phyloP scores from a whole-genome alignment of 2,797 vertebrate species.

The Hypotaenidia philippensis region DNA sequence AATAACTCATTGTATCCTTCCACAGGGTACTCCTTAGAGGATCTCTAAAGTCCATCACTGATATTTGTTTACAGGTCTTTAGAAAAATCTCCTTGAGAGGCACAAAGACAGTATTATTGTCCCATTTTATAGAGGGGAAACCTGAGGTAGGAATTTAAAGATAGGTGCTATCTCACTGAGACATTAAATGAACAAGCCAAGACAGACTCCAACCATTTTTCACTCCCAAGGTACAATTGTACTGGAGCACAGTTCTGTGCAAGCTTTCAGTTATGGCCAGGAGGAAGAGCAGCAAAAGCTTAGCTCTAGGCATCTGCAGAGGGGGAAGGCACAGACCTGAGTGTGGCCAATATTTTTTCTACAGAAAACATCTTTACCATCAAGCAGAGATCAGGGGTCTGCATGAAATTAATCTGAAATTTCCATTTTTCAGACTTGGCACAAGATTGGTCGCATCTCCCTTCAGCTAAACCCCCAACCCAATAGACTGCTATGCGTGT shows the following conservation, averaged over 20 bases:
- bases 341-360: neutral
- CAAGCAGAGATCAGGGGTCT: neutral
- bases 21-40: neutral
- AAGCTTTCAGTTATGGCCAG: neutral
- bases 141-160: slow-evolving; percentile 20
- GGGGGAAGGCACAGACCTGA: neutral
- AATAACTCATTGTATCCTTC: slow-evolving; percentile 14
- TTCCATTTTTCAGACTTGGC: neutral
- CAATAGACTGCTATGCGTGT: neutral
- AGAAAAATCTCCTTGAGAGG: slow-evolving; percentile 20
- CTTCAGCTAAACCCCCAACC: neutral
- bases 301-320: neutral
- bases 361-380: neutral
- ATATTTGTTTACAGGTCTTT: slow-evolving; percentile 35
- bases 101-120: slow-evolving; percentile 6
- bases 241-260: neutral
- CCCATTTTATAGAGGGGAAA: slow-evolving; percentile 35
- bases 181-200: neutral
- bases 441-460: neutral
- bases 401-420: neutral
- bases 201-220: neutral
- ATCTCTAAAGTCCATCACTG: neutral
- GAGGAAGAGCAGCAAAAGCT: neutral
- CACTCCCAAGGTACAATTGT: neutral
- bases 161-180: neutral